Percentiles rank a stretch among this genome's conserved stretches.
Conservation (phyloP, 2,113 vertebrate species). For the Podarcis muralis region DNA sequence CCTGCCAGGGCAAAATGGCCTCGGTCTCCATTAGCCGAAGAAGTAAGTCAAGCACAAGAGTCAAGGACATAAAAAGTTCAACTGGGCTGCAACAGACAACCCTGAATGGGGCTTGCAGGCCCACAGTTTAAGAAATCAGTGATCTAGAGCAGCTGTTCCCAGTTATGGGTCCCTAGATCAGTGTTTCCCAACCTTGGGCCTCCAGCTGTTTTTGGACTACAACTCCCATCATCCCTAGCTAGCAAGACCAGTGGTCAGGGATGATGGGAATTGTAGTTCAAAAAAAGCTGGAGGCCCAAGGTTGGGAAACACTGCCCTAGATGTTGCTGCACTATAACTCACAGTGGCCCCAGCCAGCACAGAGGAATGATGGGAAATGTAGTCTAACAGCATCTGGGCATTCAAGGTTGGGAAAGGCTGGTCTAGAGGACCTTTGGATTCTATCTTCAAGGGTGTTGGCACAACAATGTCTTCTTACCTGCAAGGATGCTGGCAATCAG, state of each 20-base stretch:
- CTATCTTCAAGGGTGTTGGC: background rate
- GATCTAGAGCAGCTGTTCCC: background rate
- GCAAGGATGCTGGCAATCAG: constrained; percentile 81
- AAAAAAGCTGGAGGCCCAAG: too few species aligned
- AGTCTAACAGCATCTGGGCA: too few species aligned
- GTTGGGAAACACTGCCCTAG: too few species aligned
- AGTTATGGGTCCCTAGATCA: background rate
- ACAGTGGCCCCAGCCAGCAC: background rate
- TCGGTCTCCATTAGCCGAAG: background rate
- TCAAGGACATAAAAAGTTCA: background rate
- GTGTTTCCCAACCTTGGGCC: too few species aligned
- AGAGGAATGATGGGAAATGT: too few species aligned
- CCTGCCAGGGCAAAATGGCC: too few species aligned
- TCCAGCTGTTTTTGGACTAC: too few species aligned
- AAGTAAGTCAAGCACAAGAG: background rate
- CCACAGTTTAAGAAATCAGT: background rate
- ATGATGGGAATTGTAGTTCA: too few species aligned
- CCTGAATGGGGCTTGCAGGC: background rate
- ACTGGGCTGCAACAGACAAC: background rate
- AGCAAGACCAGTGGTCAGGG: too few species aligned
- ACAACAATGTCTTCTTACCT: constrained; percentile 72
- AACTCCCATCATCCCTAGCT: too few species aligned
- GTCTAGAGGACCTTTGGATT: background rate
- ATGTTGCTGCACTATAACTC: background rate
- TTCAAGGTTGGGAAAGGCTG: background rate